Evolutionary conservation across 53 echinoderm and acorn worm genomes (phyloP).

Genomic region (Luidia sarsii): DNA sequence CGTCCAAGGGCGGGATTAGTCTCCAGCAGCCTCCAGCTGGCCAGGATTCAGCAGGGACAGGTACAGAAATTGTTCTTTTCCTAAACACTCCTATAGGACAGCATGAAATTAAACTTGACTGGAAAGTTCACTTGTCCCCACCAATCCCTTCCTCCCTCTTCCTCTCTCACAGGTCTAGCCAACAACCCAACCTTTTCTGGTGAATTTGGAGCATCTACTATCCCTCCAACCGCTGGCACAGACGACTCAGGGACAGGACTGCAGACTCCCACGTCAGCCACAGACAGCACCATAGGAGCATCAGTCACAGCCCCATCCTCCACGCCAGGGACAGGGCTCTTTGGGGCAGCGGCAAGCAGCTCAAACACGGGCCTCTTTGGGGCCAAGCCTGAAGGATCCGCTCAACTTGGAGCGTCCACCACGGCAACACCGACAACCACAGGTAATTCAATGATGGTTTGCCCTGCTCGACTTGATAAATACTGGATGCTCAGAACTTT

Average conservation of each 20-base stretch:
- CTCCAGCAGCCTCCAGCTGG: conserved; percentile 22
- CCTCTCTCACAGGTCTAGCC: background rate
- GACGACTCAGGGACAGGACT: conserved; percentile 46
- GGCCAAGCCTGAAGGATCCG: conserved; percentile 23
- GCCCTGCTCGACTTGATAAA: no score
- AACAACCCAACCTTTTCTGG: background rate
- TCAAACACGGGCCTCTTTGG: conserved; percentile 38
- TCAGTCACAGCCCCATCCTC: conserved; percentile 15
- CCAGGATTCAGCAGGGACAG: conserved; percentile 67
- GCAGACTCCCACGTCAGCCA: conserved; percentile 1
- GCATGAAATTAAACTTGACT: background rate
- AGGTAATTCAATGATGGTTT: no score
- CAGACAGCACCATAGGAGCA: conserved; percentile 13
- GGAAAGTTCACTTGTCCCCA: background rate
- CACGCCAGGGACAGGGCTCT: conserved; percentile 7
- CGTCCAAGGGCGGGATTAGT: no score
- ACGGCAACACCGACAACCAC: conserved; percentile 11
- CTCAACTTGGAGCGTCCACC: conserved; percentile 28
- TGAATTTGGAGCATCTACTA: conserved; percentile 3
- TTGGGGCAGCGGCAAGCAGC: conserved; percentile 8
- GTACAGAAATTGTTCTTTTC: no score
- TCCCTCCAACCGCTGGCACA: background rate
- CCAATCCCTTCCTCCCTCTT: background rate
- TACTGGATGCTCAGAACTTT: no score
- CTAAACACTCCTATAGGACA: no score